Percentiles rank a stretch among this genome's conserved stretches.
Evolutionary conservation across 1,140 invertebrate genomes (phyloP).

Genomic region (Drosophila kanapiae): DNA sequence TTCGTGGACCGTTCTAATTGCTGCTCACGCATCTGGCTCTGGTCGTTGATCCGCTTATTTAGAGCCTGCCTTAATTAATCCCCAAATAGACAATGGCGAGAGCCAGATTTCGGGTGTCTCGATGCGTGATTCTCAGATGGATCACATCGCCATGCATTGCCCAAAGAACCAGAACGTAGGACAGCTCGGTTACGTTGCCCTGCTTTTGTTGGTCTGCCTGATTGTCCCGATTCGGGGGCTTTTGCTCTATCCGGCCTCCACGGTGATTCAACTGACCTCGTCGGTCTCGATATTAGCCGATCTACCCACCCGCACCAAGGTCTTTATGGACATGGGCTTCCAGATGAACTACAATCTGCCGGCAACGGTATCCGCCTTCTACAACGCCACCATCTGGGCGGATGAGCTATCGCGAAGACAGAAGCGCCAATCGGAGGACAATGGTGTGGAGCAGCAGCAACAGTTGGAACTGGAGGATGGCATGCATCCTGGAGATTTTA

Average conservation of each 20-base stretch:
- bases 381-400: slow-evolving; percentile 68
- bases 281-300: slow-evolving; percentile 66
- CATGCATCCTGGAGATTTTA: slow-evolving; percentile 68
- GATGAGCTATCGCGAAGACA: slow-evolving; percentile 48
- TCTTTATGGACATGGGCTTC: slow-evolving; percentile 73
- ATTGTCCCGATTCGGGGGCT: slow-evolving; percentile 8
- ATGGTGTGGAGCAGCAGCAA: not conserved
- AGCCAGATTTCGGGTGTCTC: slow-evolving; percentile 7
- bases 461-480: slow-evolving; percentile 14
- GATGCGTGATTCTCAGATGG: slow-evolving; percentile 1
- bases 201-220: slow-evolving; percentile 21
- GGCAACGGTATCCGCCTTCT: slow-evolving; percentile 51
- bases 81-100: slow-evolving; percentile 59
- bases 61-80: slow-evolving; percentile 65
- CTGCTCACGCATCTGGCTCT: slow-evolving; percentile 47
- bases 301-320: slow-evolving; percentile 54
- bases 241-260: slow-evolving; percentile 43
- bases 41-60: slow-evolving; percentile 66
- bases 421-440: slow-evolving; percentile 40
- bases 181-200: slow-evolving; percentile 7
- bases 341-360: slow-evolving; percentile 81
- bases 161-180: slow-evolving; percentile 45
- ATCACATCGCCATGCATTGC: slow-evolving; percentile 63
- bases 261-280: slow-evolving; percentile 61
- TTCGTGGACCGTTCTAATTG: slow-evolving; percentile 60